Evolutionary conservation across 2,888 invertebrate species (phyloP), one percentile per base, ranked within the genome.

Genomic region (Mactromeris polynyma): DNA sequence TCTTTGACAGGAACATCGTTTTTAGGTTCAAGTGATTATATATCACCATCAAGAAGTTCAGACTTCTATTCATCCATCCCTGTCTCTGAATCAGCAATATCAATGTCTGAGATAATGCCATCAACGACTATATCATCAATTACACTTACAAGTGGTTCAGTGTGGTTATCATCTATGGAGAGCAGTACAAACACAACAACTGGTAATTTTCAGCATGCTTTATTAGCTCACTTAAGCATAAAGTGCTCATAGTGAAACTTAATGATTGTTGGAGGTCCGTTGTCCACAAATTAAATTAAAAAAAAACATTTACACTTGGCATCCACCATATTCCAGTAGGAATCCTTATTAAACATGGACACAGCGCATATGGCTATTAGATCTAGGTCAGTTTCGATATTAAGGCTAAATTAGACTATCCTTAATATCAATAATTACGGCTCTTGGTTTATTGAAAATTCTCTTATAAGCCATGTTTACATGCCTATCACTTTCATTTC

Each of bases 81-180:
- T 36, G 33, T 26, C 21, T 36, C 81, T 19, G 33, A n/a, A 54
- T 36, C 54, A 33, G 17, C 31, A 19, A 21, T 14, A 54, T 36
- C 79, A n/a, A 2, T 73, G 21, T 26, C 79, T 31, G 26, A 9
- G 21, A 31, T 31, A 42, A 40, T 46, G 19, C 36, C 36, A 78
- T 33, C 54, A 54, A 38, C 85, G 26, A n/a, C 85, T 46, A n/a
- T 51, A 77, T 42, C 36, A 81, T 33, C 86, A 14, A 86, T 77
- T 31, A 73, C 51, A 86, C 69, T 36, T 9, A 26, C 69, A 46
- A 81, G 33, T n/a, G 40, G 26, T 26, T 81, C 81, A 69, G 86
- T 46, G 19, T 73, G 33, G 21, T 69, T 17, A 19, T 85, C 64
- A 9, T 46, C 83, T 0, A 31, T 73, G 51, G 77, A 31, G 33